Base-by-base conservation (phyloP, 2,797 vertebrate species). In the Scomberomorus guttatus region DNA sequence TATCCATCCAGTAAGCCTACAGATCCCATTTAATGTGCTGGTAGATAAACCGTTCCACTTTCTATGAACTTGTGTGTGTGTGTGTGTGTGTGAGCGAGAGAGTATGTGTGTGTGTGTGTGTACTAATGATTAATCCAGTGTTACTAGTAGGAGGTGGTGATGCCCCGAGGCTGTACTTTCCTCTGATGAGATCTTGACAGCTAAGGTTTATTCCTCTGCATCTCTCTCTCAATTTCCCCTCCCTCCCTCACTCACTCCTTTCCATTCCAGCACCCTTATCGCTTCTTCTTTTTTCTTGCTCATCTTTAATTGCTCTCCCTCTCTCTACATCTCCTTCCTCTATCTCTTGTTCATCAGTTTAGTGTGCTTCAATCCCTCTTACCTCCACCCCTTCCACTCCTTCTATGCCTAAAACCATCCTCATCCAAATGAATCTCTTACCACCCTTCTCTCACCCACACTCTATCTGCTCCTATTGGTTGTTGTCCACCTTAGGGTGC, bases 151-250 rank as follows among this genome's bases (percentile, higher is more conserved):
- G 85, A 89, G 90, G 86, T 79, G 82, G 87, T 83, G 86, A 81
- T 78, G 60, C 80, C 91, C 85, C 13, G 73, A 75, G 92, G 92
- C 91, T 88, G 73, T 86, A 85, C 89, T 90, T 89, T 85, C 60
- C 80, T 85, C 87, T 87, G 92, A 93, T 90, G 92, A 90, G 87
- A 88, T 88, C 89, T 93, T 92, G 92, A 92, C 93, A 91, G 86
- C 81, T 77, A 59, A 81, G 80, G 86, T 91, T 92, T 91, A 91
- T 84, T 86, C 83, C 67, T 77, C 80, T 59, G 58, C 79, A 85
- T 88, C 60, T 51, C 72, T 68, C 76, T 82, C 75, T 81, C 83
- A 55, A 42, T 76, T 77, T 72, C 37, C 59, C 17, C 17, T 17
- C 44, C 5, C 15, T 48, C 44, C 17, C 72, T 65, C 68, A 32